Evolutionary conservation across 2,113 vertebrate species (phyloP).

Genomic region (Sialia sialis): DNA sequence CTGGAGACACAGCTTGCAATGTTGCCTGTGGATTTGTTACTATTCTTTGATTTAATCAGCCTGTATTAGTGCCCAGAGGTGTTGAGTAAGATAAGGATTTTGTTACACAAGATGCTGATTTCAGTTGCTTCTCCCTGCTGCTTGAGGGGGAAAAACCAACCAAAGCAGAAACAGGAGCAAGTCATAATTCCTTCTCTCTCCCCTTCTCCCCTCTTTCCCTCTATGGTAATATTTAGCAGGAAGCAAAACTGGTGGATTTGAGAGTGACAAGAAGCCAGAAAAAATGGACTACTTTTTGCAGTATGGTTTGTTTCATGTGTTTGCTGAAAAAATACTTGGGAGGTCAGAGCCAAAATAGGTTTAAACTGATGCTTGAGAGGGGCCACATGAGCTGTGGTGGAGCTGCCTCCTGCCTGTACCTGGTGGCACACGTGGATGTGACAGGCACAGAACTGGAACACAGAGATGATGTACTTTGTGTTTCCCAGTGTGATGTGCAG

Average conservation of each 20-base stretch:
- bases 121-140: background rate
- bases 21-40: background rate
- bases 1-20: background rate
- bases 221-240: background rate
- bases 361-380: background rate
- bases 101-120: background rate
- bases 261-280: background rate
- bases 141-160: background rate
- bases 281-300: background rate
- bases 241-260: background rate
- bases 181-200: background rate
- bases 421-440: background rate
- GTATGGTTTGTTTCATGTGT: background rate
- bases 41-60: slow-evolving; percentile 3
- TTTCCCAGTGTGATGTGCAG: background rate
- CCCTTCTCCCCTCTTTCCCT: background rate
- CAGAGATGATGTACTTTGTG: background rate
- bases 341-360: background rate
- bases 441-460: background rate
- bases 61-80: background rate
- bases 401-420: background rate
- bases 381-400: background rate
- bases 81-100: background rate
- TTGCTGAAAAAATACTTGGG: background rate
- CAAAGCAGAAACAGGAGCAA: background rate